Conservation (phyloP, 2,113 vertebrate species). For the Cygnus atratus region DNA sequence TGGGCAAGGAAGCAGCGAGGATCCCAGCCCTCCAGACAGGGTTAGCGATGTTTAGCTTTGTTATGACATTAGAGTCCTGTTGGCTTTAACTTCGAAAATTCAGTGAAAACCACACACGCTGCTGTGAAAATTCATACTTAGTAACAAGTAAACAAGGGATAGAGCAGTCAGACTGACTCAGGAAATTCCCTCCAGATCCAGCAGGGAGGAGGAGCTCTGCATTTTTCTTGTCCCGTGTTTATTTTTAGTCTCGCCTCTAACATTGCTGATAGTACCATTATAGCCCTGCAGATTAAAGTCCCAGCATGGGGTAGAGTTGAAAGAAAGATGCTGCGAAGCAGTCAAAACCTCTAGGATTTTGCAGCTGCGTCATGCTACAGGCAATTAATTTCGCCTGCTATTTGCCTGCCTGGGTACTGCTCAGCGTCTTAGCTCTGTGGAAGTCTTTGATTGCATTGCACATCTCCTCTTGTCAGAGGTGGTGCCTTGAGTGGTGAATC, state of each 20-base stretch:
- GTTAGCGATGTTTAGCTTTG: background rate
- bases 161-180: slow-evolving; percentile 14
- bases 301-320: slow-evolving; percentile 25
- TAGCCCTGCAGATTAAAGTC: slow-evolving; percentile 23
- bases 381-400: background rate
- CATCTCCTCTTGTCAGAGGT: background rate
- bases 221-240: slow-evolving; percentile 52
- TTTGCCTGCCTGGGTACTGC: background rate
- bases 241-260: slow-evolving; percentile 59
- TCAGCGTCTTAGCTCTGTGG: background rate
- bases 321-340: background rate
- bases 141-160: slow-evolving; percentile 52
- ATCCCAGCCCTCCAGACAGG: background rate
- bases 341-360: slow-evolving; percentile 15
- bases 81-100: slow-evolving; percentile 41
- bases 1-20: background rate
- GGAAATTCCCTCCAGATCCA: slow-evolving; percentile 50
- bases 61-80: background rate
- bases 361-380: background rate
- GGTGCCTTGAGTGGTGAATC: background rate
- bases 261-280: slow-evolving; percentile 7
- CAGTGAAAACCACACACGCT: slow-evolving; percentile 25
- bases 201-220: background rate
- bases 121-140: slow-evolving; percentile 60
- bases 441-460: background rate